Evolutionary conservation across 2,113 vertebrate genomes (phyloP), one percentile per base, ranked within the genome.

Genomic region (Mola mola): DNA sequence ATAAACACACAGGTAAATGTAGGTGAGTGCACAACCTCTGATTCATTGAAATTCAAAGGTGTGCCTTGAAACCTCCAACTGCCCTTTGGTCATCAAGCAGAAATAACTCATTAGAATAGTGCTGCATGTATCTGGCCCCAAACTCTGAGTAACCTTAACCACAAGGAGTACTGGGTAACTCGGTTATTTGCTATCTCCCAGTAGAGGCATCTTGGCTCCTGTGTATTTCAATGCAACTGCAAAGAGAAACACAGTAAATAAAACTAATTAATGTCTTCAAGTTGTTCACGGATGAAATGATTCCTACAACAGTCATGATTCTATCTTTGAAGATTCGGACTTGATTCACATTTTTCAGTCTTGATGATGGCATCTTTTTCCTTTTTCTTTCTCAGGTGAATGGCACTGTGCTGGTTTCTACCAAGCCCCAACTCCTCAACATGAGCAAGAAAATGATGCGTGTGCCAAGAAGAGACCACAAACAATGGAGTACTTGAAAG

Each of bases 41-140:
- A 78, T 46, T 85, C 71, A 84, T 87, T 87, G 69, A 83, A 83
- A 88, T 90, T 73, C 84, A 82, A 82, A 83, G 79, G 86, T 83
- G 72, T 76, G 42, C 60, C 56, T 75, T 28, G 29, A 76, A 82
- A 67, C 40, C 58, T 48, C 59, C 46, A 21, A 37, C 64, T 33
- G 69, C 38, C 80, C 78, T 36, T 22, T 16, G 73, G 83, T 75
- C 80, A 71, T 59, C 68, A 17, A 22, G 63, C 72, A 71, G 74
- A 82, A 83, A 85, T 70, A 84, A 78, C 75, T 85, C 70, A 85
- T 87, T 86, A 82, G 47, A 73, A 86, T 86, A 82, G 49, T 13
- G 61, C 56, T 48, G 52, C 60, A 41, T 61, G 71, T 71, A 33
- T 75, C 42, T 50, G 1, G 41, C 78, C 79, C 9, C 42, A 20